phyloP scores from a whole-genome alignment of 2,113 vertebrate species.

The Menura novaehollandiae region DNA sequence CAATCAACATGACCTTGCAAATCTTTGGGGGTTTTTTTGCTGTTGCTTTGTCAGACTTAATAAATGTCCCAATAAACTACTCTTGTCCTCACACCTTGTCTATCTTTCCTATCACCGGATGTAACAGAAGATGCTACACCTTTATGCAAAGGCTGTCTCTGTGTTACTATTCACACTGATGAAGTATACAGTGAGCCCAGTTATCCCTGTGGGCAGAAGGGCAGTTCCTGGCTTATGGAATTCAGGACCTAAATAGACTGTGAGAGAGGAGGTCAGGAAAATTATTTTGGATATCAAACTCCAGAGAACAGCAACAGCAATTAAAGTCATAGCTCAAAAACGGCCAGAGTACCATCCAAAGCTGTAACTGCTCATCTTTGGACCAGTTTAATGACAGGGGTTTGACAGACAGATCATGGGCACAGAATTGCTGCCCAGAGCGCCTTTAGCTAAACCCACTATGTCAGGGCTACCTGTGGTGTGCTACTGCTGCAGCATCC shows the following conservation, averaged over 20 bases:
- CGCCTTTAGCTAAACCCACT: neutral
- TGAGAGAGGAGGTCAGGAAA: neutral
- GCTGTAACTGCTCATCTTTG: neutral
- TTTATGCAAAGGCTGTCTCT: neutral
- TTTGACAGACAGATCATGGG: accelerated
- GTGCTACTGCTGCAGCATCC: neutral
- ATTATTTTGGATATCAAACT: neutral
- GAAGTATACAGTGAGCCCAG: accelerated
- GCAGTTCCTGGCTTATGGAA: neutral
- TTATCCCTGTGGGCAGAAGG: neutral
- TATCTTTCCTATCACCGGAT: neutral
- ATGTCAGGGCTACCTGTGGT: accelerated
- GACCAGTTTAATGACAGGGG: neutral
- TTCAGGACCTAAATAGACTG: neutral
- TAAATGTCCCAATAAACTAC: neutral
- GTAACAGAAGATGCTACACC: neutral
- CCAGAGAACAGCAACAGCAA: neutral
- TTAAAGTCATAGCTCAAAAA: neutral
- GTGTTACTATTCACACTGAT: neutral
- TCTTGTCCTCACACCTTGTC: too few relatives aligned
- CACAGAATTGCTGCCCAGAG: neutral
- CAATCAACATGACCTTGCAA: neutral
- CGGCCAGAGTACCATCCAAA: neutral
- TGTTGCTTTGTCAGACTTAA: neutral
- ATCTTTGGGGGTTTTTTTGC: neutral